Conservation (phyloP, 2,888 invertebrate genomes). For the Lepidochitona cinerea region DNA sequence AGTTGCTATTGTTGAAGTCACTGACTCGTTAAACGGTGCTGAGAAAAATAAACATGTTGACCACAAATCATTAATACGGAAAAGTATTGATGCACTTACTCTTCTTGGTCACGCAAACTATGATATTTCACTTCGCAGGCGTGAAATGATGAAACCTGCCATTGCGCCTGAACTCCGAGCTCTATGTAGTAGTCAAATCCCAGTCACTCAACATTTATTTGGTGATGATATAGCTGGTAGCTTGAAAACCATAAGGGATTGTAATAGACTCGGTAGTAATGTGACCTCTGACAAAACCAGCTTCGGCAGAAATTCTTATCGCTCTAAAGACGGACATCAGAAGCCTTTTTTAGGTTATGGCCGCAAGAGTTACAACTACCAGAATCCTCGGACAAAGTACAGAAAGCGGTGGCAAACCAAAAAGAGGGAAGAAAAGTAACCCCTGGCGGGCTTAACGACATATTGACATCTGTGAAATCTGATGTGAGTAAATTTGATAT, state of each 20-base stretch:
- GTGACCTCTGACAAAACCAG: neutral
- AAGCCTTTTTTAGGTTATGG: neutral
- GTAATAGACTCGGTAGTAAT: neutral
- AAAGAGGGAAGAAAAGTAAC: neutral
- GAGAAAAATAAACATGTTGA: neutral
- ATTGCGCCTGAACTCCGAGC: neutral
- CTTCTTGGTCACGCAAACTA: conserved; percentile 14
- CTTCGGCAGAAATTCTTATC: neutral
- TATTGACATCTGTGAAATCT: neutral
- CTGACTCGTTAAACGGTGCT: neutral
- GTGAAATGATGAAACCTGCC: conserved; percentile 8
- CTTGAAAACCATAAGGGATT: conserved; percentile 11
- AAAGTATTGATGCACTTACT: conserved; percentile 3
- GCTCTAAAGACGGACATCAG: neutral
- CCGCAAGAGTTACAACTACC: neutral
- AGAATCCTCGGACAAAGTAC: neutral
- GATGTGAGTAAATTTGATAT: neutral
- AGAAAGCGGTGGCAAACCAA: neutral
- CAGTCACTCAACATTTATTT: neutral
- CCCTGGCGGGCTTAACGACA: neutral
- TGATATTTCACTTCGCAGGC: conserved; percentile 6
- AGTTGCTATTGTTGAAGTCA: neutral
- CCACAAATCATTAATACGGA: neutral
- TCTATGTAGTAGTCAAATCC: neutral
- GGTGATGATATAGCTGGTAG: conserved; percentile 16